Evolutionary conservation across 1,140 invertebrate genomes (phyloP), one percentile per base, ranked within the genome.

Genomic region (Liolophura sinensis): DNA sequence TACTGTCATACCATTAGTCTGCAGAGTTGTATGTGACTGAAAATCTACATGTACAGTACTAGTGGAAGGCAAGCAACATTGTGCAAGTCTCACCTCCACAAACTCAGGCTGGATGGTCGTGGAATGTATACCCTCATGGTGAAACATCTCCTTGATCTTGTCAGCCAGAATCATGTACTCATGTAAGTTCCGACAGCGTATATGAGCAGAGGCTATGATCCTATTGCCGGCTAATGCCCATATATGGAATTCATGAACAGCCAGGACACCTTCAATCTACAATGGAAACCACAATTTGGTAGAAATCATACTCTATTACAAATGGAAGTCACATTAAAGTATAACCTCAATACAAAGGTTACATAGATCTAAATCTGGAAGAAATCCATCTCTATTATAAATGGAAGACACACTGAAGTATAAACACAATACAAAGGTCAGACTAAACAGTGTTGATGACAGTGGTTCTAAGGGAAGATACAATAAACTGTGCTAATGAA

Each of bases 101-200:
- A 88, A 87, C 73, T 88, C 88, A 46, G 88, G 87, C 72, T 89
- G 88, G 67, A 89, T 87, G 4, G 88, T 89, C 15, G 86, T 87
- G 27, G 87, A 88, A 77, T 89, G 88, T 65, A 89, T 88, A 1
- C 87, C 86, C 70, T 85, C 83, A 65, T 86, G 80, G 69, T 89
- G 88, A 73, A 89, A 89, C 57, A 89, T 76, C 27, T 77, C 63
- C 62, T 87, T 85, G 20, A 88, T 80, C 62, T 82, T 73, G 46
- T 77, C 77, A 12, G 88, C 87, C 27, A 88, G 82, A 20, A 73
- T 62, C 80, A 88, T 84, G 70, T 89, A 89, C 52, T 88, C 83
- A 18, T 78, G 63, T 20, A 87, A 73, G 71, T 86, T 86, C 25
- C 76, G 78, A 73, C 86, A 87, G 22, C 82, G 77, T 27, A 89